Percentiles rank a stretch among this genome's conserved stretches.
Evolutionary conservation across 2,797 vertebrate species (phyloP).

Genomic region (Ctenopoma kingsleyae): DNA sequence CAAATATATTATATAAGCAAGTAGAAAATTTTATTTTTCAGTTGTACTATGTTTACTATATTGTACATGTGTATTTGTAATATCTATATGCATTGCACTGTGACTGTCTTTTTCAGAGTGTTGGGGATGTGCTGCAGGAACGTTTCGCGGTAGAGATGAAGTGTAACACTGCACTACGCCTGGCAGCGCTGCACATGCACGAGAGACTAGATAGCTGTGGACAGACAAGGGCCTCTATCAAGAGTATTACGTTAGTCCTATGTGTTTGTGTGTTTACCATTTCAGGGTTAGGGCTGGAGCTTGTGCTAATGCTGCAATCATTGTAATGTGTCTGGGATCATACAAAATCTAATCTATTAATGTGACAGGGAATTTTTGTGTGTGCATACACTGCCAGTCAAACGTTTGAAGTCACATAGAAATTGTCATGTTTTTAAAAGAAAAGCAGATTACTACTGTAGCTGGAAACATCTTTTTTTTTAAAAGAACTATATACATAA

Average conservation of each 20-base stretch:
- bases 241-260: constrained; percentile 94
- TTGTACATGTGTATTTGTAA: constrained; percentile 6
- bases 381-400: neutral
- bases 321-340: constrained; percentile 36
- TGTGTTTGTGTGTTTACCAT: constrained; percentile 21
- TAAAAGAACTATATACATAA: no score
- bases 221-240: constrained; percentile 93
- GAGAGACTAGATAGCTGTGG: constrained; percentile 93
- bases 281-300: constrained; percentile 20
- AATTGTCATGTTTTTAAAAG: no score
- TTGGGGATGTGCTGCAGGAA: constrained; percentile 96
- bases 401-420: no score
- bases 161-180: constrained; percentile 93
- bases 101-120: constrained; percentile 87
- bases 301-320: constrained; percentile 29
- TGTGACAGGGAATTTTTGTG: constrained; percentile 38
- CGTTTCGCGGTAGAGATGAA: constrained; percentile 98
- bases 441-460: no score
- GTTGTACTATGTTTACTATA: neutral
- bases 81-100: constrained; percentile 20
- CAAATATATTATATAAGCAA: neutral
- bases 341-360: constrained; percentile 43
- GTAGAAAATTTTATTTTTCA: neutral
- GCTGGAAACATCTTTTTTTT: no score
- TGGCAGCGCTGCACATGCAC: constrained; percentile 97